Evolutionary conservation across 2,888 invertebrate species (phyloP).

Genomic region (Melikaiella ostensackeni): DNA sequence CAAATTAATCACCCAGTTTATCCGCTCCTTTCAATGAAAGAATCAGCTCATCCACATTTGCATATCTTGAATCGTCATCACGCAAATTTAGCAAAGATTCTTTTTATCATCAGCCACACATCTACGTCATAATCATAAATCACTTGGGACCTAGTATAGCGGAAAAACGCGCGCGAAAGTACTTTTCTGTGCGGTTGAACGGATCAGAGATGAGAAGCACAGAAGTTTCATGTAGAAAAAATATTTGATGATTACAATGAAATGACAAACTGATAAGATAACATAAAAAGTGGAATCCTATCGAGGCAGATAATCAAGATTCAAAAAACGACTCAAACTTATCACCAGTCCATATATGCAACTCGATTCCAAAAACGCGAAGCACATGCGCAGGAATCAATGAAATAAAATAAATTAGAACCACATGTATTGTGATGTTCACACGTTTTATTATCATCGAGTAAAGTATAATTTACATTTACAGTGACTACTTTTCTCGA

Average conservation of each 20-base stretch:
- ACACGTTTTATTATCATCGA: slow-evolving; percentile 48
- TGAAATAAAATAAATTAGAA: background rate
- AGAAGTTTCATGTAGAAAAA: background rate
- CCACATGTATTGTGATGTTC: background rate
- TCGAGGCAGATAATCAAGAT: background rate
- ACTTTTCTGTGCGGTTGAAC: background rate
- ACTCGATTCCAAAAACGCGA: background rate
- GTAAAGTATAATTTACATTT: slow-evolving; percentile 58
- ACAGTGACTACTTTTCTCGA: slow-evolving; percentile 51
- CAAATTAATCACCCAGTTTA: slow-evolving; percentile 2
- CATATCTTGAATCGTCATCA: background rate
- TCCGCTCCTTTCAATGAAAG: background rate
- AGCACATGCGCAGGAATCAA: background rate
- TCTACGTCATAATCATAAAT: background rate
- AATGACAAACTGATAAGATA: slow-evolving; percentile 24
- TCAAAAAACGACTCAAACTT: background rate
- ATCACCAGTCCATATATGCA: background rate
- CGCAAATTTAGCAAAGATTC: background rate
- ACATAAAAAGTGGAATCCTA: background rate
- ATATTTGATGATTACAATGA: background rate
- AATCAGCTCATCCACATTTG: background rate
- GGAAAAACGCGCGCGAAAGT: background rate
- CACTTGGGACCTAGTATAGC: background rate
- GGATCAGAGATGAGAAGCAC: background rate
- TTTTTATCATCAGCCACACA: background rate